These are phyloP conservation scores for Tiliacea citrago DNA, from an alignment of 2,888 invertebrate species.

Conservation along the genomic window DNA sequence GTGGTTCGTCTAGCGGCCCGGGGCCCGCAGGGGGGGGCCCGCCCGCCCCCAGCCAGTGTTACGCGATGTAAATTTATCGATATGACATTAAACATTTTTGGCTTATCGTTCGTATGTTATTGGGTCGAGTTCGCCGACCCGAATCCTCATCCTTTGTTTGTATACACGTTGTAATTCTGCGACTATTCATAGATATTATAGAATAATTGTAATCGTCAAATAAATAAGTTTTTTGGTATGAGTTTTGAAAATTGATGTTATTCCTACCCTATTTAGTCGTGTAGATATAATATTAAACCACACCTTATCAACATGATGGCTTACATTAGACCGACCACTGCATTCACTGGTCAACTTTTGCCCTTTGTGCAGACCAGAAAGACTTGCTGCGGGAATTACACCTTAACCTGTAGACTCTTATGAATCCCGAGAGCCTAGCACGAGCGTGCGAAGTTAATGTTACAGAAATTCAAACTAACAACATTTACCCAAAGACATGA, in stretches of 20 bases:
- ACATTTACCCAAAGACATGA: not conserved
- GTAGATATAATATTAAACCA: not conserved
- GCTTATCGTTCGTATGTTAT: constrained; percentile 90
- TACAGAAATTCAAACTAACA: too few relatives aligned
- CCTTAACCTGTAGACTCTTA: not conserved
- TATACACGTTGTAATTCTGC: constrained; percentile 68
- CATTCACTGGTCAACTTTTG: not conserved
- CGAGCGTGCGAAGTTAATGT: not conserved
- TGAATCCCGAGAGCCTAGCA: not conserved
- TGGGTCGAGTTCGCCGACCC: constrained; percentile 76
- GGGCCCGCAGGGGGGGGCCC: constrained; percentile 77
- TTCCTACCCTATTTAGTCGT: constrained; percentile 53
- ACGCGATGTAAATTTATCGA: constrained; percentile 90
- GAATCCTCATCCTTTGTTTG: constrained; percentile 62
- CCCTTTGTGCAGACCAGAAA: not conserved
- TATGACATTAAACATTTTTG: constrained; percentile 91
- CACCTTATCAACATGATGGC: not conserved
- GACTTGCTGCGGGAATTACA: not conserved
- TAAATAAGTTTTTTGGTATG: constrained; percentile 69
- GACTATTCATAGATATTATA: constrained; percentile 71
- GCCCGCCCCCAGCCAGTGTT: constrained; percentile 79
- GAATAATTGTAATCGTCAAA: constrained; percentile 71
- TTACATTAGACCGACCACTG: not conserved
- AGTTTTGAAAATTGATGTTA: constrained; percentile 68
- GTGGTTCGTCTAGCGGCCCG: constrained; percentile 90